Percentiles rank a stretch among this genome's conserved stretches.
Conservation (phyloP, 2,888 invertebrate species). For the Drosophila helvetica region DNA sequence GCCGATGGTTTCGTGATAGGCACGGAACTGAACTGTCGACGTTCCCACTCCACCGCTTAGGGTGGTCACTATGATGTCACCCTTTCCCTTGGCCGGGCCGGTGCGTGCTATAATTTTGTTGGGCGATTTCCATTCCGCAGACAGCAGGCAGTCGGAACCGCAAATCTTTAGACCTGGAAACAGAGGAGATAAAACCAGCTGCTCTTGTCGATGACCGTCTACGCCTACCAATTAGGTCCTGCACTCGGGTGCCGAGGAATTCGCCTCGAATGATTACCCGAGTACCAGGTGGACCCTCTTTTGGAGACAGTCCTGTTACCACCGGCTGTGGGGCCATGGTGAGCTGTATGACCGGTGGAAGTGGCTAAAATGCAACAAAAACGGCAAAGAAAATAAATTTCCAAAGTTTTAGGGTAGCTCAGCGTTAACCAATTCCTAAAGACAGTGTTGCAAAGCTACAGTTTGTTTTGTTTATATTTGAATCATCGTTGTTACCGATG, state of each 20-base stretch:
- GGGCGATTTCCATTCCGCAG: conserved; percentile 98
- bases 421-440: not conserved
- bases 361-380: not conserved
- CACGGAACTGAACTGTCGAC: conserved; percentile 85
- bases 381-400: conserved; percentile 13
- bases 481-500: not conserved
- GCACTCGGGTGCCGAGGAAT: conserved; percentile 93
- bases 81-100: conserved; percentile 95
- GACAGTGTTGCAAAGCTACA: not conserved
- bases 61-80: conserved; percentile 96
- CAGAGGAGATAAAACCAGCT: not conserved
- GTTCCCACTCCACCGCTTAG: conserved; percentile 86
- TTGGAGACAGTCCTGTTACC: conserved; percentile 98
- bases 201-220: not conserved
- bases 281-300: conserved; percentile 99
- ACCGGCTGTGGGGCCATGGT: conserved; percentile 91
- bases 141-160: conserved; percentile 96
- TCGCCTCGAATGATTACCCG: conserved; percentile 97
- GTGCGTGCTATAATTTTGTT: conserved; percentile 98
- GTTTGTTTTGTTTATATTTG: not conserved
- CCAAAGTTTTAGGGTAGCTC: not conserved
- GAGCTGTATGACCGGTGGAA: not conserved
- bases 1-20: conserved; percentile 94
- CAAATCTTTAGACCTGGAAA: conserved; percentile 94
- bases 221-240: conserved; percentile 91